phyloP scores from a whole-genome alignment of 2,113 vertebrate genomes.

The Canis aureus region DNA sequence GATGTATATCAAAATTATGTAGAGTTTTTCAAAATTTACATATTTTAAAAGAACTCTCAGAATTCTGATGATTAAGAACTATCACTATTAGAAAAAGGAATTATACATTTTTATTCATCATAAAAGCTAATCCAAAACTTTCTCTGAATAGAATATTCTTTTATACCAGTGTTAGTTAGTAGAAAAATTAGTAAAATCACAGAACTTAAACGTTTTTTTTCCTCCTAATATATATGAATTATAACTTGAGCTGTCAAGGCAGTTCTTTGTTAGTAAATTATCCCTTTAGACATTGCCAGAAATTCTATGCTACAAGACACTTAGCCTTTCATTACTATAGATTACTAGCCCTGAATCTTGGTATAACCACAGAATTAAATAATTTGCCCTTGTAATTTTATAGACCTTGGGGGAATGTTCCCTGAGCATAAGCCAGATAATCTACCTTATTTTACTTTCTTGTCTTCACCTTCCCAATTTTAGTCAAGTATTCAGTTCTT shows the following conservation, averaged over 20 bases:
- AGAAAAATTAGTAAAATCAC: neutral
- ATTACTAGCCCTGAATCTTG: constrained; percentile 24
- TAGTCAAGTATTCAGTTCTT: constrained; percentile 35
- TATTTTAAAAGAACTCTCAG: constrained; percentile 19
- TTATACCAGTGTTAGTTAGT: neutral
- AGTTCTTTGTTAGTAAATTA: neutral
- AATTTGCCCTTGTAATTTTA: constrained; percentile 5
- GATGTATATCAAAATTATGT: constrained; percentile 4
- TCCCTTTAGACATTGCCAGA: neutral
- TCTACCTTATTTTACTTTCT: constrained; percentile 9
- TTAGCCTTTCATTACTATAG: constrained; percentile 36
- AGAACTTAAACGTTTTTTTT: neutral
- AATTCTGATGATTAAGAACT: constrained; percentile 28
- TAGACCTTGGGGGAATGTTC: neutral
- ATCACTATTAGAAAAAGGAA: neutral
- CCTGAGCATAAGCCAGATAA: constrained; percentile 6
- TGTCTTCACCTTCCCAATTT: neutral
- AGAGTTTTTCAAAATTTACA: constrained; percentile 45
- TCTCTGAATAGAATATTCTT: neutral
- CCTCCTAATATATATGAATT: neutral
- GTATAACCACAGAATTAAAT: constrained; percentile 52
- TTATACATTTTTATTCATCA: neutral
- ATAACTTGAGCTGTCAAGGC: constrained; percentile 14
- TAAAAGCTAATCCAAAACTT: constrained; percentile 18
- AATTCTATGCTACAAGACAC: neutral